Evolutionary conservation across 2,113 vertebrate species (phyloP).

Genomic region (Ptilonorhynchus violaceus): DNA sequence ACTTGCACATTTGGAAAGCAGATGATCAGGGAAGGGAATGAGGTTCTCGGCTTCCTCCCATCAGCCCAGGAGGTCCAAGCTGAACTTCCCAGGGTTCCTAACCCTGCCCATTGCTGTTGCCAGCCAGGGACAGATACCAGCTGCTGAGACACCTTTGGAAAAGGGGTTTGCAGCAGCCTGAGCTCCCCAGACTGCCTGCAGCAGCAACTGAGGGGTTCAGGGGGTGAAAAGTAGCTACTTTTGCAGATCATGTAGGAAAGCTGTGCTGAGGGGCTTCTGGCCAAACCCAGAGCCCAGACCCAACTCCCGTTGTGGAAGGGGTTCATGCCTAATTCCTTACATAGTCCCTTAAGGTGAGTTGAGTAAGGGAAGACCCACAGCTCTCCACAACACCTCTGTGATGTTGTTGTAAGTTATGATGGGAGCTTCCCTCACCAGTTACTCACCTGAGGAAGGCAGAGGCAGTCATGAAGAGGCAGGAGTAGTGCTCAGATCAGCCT

Average conservation of each 20-base stretch:
- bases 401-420: not conserved
- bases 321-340: not conserved
- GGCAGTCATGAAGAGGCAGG: not conserved
- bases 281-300: not conserved
- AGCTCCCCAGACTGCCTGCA: not conserved
- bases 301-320: rapidly evolving
- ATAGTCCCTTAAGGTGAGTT: rapidly evolving
- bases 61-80: rapidly evolving
- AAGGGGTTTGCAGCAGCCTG: not conserved
- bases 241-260: not conserved
- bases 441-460: not conserved
- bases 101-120: not conserved
- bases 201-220: not conserved
- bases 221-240: not conserved
- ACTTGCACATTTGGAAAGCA: not conserved
- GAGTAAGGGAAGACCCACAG: not conserved
- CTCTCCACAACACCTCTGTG: not conserved
- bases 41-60: not conserved
- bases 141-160: not conserved
- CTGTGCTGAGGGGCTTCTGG: not conserved
- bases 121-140: not conserved
- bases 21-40: not conserved
- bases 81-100: not conserved
- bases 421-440: not conserved
- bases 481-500: not conserved